Conservation (phyloP, 2,888 invertebrate genomes). For the Anodontia alba region DNA sequence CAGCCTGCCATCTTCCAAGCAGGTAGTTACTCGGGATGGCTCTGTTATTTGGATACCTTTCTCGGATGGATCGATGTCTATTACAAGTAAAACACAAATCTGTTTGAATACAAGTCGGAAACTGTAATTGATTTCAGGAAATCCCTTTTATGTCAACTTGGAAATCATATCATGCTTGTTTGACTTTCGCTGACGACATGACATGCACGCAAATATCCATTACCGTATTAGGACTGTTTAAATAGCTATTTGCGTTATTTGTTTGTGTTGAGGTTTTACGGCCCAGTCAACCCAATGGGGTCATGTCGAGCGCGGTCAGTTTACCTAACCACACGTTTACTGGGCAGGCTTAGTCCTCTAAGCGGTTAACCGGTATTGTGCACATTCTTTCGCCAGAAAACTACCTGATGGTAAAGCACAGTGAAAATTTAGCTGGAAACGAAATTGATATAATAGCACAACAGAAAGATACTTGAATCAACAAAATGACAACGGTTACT, state of each 20-base stretch:
- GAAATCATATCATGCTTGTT: conserved; percentile 38
- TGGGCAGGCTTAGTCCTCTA: too few relatives aligned
- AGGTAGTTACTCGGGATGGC: neutral
- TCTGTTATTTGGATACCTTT: conserved; percentile 12
- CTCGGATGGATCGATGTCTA: conserved; percentile 17
- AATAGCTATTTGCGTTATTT: neutral
- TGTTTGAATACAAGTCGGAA: conserved; percentile 51
- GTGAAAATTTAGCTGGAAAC: too few relatives aligned
- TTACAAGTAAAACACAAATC: conserved; percentile 67
- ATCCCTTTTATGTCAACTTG: conserved; percentile 42
- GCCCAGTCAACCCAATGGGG: too few relatives aligned
- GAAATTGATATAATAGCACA: too few relatives aligned
- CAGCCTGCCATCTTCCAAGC: neutral
- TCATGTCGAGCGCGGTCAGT: too few relatives aligned
- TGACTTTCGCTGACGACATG: conserved; percentile 27
- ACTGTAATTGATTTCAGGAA: conserved; percentile 58
- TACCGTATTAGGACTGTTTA: conserved; percentile 9
- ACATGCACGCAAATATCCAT: conserved; percentile 15
- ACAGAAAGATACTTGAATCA: too few relatives aligned
- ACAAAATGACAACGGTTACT: too few relatives aligned
- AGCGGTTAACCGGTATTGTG: too few relatives aligned
- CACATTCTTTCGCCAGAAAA: too few relatives aligned
- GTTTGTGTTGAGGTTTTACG: too few relatives aligned
- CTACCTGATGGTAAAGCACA: too few relatives aligned
- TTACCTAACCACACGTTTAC: too few relatives aligned